These are phyloP conservation scores for Eulacestoma nigropectus DNA, from an alignment of 2,113 vertebrate species.

Conservation along the genomic window DNA sequence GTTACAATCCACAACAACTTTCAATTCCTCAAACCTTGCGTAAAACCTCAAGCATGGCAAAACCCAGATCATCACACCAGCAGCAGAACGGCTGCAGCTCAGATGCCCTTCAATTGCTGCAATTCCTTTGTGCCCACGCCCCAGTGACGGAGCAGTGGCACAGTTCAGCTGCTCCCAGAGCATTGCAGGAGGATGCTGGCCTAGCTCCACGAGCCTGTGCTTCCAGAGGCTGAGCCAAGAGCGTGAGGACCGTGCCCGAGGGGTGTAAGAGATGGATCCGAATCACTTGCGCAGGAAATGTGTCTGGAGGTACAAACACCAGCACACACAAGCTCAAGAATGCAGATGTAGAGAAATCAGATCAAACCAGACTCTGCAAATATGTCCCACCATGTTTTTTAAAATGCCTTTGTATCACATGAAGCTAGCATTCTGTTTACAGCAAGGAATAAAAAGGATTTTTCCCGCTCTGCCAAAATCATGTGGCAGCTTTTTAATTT, in stretches of 20 bases:
- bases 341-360: neutral
- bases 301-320: neutral
- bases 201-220: neutral
- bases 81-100: neutral
- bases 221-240: neutral
- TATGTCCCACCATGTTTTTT: neutral
- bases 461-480: neutral
- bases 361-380: neutral
- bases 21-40: neutral
- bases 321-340: neutral
- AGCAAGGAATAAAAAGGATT: neutral
- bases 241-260: neutral
- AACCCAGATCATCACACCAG: neutral
- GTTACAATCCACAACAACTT: neutral
- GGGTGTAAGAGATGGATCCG: neutral
- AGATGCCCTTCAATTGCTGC: neutral
- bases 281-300: neutral
- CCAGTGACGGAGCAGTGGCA: neutral
- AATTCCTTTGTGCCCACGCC: neutral
- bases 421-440: neutral
- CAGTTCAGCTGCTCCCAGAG: neutral
- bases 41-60: neutral
- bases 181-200: neutral
- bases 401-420: neutral
- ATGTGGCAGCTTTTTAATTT: neutral